Conservation (phyloP, 2,113 vertebrate species). For the Tychaedon coryphoeus region DNA sequence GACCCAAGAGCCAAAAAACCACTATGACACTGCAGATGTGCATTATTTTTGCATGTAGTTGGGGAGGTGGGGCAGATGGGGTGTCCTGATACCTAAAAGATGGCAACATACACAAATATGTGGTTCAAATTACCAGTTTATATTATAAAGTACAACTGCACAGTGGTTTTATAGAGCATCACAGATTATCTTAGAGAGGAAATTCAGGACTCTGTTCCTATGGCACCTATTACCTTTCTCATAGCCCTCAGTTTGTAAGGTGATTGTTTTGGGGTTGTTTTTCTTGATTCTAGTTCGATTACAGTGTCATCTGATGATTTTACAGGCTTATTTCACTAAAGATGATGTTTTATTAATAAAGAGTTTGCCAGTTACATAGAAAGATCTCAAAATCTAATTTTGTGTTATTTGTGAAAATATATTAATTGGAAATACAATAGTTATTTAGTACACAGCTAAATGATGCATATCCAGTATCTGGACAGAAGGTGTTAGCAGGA, state of each 20-base stretch:
- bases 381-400: background rate
- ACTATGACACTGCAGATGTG: background rate
- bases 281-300: background rate
- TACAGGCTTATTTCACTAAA: background rate
- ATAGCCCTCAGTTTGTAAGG: background rate
- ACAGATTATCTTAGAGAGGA: background rate
- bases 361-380: background rate
- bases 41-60: background rate
- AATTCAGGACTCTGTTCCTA: background rate
- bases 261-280: background rate
- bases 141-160: background rate
- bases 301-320: background rate
- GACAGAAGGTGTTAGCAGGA: background rate
- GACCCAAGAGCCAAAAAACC: background rate
- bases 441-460: background rate
- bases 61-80: background rate
- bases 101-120: background rate
- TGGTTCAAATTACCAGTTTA: background rate
- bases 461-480: background rate
- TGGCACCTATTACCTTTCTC: background rate
- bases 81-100: background rate
- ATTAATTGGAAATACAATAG: fast-evolving
- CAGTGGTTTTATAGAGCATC: background rate
- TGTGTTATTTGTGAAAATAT: background rate
- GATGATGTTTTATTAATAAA: background rate